phyloP scores from a whole-genome alignment of 1,140 invertebrate species.

The Anoplolepis gracilipes region DNA sequence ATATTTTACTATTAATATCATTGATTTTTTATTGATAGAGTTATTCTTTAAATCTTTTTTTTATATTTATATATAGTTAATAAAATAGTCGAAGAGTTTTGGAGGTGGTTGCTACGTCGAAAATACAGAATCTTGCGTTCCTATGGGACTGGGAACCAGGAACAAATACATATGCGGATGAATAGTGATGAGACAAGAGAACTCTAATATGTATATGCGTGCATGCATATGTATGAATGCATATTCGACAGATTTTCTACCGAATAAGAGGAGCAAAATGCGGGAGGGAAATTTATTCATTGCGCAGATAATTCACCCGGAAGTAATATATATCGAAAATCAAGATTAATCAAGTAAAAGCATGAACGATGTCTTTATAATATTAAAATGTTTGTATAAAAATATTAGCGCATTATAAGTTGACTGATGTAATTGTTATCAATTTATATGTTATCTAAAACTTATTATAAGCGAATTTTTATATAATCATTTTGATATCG shows the following conservation, averaged over 20 bases:
- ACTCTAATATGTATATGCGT: conserved; percentile 73
- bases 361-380: conserved; percentile 29
- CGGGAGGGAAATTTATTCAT: conserved; percentile 68
- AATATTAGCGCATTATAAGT: conserved; percentile 16
- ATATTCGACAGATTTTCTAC: conserved; percentile 73
- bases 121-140: conserved; percentile 66
- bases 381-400: conserved; percentile 26
- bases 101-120: conserved; percentile 30
- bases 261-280: conserved; percentile 65
- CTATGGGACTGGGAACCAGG: conserved; percentile 64
- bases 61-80: background rate
- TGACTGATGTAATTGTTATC: background rate
- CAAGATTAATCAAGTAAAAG: conserved; percentile 62
- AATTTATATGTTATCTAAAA: conserved; percentile 9
- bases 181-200: conserved; percentile 74
- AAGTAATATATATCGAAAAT: conserved; percentile 66
- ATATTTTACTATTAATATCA: conserved; percentile 13
- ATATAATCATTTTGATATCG: background rate
- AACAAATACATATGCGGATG: conserved; percentile 67
- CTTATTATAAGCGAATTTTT: background rate
- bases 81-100: conserved; percentile 26
- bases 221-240: conserved; percentile 75
- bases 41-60: background rate
- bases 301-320: conserved; percentile 63
- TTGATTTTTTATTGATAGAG: background rate